phyloP scores from a whole-genome alignment of 2,888 invertebrate genomes.

The Plebejus argus region DNA sequence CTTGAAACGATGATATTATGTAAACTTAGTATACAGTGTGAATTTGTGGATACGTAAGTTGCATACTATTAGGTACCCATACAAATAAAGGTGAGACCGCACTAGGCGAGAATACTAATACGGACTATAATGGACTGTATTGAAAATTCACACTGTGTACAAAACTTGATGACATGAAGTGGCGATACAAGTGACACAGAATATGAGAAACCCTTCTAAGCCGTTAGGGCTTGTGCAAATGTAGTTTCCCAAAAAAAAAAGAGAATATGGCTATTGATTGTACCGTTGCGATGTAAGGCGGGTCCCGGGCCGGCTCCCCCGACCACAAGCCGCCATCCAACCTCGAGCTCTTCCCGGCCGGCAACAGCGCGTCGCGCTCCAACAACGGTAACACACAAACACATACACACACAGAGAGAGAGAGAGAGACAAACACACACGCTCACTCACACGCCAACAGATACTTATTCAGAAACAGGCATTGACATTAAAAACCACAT shows the following conservation, averaged over 20 bases:
- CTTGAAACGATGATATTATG: not conserved
- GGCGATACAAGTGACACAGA: not conserved
- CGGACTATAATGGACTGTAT: no score
- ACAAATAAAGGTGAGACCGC: no score
- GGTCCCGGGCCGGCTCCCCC: conserved; percentile 82
- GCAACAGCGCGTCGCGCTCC: conserved; percentile 84
- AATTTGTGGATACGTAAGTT: not conserved
- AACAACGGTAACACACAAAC: conserved; percentile 87
- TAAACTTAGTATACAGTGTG: not conserved
- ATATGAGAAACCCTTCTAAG: not conserved
- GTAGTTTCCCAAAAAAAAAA: not conserved
- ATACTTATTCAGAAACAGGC: not conserved
- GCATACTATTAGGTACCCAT: no score
- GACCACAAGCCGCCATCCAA: conserved; percentile 86
- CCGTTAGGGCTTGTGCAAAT: not conserved
- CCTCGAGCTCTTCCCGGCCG: conserved; percentile 85
- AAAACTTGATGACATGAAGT: not conserved
- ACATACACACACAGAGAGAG: conserved; percentile 37
- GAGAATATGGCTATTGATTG: conserved; percentile 59
- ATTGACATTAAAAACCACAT: not conserved
- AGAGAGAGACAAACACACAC: not conserved
- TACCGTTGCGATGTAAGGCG: conserved; percentile 64
- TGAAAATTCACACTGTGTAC: not conserved
- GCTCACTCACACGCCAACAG: not conserved
- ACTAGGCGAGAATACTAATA: no score